Evolutionary conservation across 2,113 vertebrate genomes (phyloP).

Genomic region (Pycnonotus jocosus): DNA sequence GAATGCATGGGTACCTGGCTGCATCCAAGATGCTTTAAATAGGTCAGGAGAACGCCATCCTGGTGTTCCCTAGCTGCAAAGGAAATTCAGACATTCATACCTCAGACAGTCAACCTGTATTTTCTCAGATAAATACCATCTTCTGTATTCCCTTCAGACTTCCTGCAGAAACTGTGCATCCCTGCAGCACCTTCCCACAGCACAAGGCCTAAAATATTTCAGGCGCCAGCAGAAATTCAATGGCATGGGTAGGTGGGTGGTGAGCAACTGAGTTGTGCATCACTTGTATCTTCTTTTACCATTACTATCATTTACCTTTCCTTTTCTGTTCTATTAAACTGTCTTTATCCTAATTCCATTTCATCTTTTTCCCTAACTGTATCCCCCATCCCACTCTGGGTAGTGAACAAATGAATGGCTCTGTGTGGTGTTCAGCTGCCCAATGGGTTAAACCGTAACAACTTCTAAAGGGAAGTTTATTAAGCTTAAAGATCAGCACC

Average conservation of each 20-base stretch:
- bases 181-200: not conserved
- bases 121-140: not conserved
- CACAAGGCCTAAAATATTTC: not conserved
- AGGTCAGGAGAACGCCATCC: not conserved
- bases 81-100: not conserved
- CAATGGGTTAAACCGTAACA: not conserved
- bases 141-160: not conserved
- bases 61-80: not conserved
- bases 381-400: not conserved
- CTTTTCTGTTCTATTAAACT: not conserved
- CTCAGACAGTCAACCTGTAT: not conserved
- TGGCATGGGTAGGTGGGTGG: not conserved
- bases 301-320: not conserved
- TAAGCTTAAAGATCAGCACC: not conserved
- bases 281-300: not conserved
- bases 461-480: not conserved
- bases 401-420: not conserved
- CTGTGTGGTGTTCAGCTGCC: not conserved
- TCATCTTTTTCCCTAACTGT: not conserved
- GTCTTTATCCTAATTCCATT: not conserved
- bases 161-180: not conserved
- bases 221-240: not conserved
- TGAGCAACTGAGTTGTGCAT: not conserved
- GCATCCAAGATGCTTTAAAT: not conserved
- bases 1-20: not conserved